Evolutionary conservation across 2,797 vertebrate species (phyloP).

Genomic region (Peromyscus nudipes): DNA sequence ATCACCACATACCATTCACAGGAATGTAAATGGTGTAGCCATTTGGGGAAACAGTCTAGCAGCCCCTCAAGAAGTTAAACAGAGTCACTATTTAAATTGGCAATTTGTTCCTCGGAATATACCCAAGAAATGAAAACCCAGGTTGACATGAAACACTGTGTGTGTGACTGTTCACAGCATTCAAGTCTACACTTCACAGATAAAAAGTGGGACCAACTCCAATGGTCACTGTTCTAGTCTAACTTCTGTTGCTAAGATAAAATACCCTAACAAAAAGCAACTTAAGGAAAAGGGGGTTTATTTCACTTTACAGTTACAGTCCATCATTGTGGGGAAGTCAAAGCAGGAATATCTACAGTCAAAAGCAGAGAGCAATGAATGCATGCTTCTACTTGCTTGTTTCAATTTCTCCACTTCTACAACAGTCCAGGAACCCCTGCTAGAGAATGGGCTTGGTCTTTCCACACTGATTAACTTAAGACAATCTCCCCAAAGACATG

Average conservation of each 20-base stretch:
- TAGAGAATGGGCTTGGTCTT: not conserved
- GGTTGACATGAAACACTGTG: not conserved
- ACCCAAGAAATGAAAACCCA: not conserved
- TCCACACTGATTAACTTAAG: not conserved
- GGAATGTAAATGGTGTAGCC: not conserved
- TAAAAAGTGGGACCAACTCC: not conserved
- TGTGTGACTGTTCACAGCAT: not conserved
- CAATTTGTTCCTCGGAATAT: not conserved
- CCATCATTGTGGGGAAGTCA: not conserved
- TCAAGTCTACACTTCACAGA: not conserved
- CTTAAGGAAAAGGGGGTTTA: not conserved
- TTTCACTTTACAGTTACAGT: not conserved
- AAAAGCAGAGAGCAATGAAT: not conserved
- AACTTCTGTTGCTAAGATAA: not conserved
- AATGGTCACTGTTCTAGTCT: not conserved
- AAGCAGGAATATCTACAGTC: not conserved
- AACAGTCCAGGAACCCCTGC: not conserved
- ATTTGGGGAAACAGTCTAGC: not conserved
- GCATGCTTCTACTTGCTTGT: not conserved
- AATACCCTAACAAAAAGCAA: not conserved
- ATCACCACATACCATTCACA: not conserved
- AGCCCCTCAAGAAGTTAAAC: conserved; percentile 9
- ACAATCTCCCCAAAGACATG: not conserved
- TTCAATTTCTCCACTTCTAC: not conserved
- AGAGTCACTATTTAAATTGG: not conserved